phyloP scores from a whole-genome alignment of 2,888 invertebrate genomes.

The Silvanus unidentatus region DNA sequence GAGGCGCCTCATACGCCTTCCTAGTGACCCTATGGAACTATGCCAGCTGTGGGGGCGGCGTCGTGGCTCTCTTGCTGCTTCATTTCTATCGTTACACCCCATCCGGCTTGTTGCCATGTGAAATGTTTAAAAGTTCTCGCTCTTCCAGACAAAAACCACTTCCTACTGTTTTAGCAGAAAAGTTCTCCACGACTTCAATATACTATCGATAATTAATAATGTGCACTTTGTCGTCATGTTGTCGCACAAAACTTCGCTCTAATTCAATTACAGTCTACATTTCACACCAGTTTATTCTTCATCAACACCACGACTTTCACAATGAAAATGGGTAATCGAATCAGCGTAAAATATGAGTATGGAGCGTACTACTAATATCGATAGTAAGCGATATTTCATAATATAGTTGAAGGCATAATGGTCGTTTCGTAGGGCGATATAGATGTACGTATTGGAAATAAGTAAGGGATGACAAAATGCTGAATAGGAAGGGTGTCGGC shows the following conservation, averaged over 20 bases:
- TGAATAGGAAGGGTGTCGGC: not conserved
- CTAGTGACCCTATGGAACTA: slow-evolving; percentile 34
- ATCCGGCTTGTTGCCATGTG: slow-evolving; percentile 21
- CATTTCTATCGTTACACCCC: slow-evolving; percentile 21
- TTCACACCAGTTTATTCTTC: too few relatives aligned
- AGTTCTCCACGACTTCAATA: not conserved
- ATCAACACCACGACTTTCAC: too few relatives aligned
- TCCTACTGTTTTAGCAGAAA: not conserved
- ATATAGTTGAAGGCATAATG: too few relatives aligned
- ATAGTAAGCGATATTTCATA: too few relatives aligned
- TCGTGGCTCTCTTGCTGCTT: slow-evolving; percentile 19
- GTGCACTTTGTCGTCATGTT: too few relatives aligned
- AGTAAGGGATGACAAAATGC: not conserved
- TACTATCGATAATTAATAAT: not conserved
- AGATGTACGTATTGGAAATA: too few relatives aligned
- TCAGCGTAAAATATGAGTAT: too few relatives aligned
- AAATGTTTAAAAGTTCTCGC: not conserved
- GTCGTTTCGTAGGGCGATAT: too few relatives aligned
- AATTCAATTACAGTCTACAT: too few relatives aligned
- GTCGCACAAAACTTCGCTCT: too few relatives aligned
- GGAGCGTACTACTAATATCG: too few relatives aligned
- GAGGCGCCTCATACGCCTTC: slow-evolving; percentile 20
- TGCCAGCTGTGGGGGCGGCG: slow-evolving; percentile 45
- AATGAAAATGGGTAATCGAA: too few relatives aligned
- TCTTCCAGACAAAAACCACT: not conserved